Evolutionary conservation across 2,888 invertebrate genomes (phyloP).

Genomic region (Ennomos fuscantarius): DNA sequence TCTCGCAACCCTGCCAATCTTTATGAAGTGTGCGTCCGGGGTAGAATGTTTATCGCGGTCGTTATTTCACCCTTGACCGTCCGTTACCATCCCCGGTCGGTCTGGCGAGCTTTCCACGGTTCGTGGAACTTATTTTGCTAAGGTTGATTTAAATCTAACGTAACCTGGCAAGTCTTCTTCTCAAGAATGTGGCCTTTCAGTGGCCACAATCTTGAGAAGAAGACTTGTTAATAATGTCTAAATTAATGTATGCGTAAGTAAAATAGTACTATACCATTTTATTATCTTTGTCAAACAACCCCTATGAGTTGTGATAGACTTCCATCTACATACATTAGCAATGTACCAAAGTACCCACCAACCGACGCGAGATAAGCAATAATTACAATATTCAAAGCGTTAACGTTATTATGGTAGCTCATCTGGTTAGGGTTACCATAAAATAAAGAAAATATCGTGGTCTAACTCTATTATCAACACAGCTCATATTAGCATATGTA

Average conservation of each 20-base stretch:
- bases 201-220: no score
- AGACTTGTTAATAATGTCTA: no score
- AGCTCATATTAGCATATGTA: no score
- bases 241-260: no score
- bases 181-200: no score
- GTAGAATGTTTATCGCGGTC: slow-evolving; percentile 25
- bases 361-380: not conserved
- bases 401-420: not conserved
- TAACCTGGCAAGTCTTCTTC: no score
- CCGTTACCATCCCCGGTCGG: slow-evolving; percentile 16
- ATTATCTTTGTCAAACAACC: no score
- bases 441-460: not conserved
- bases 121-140: slow-evolving; percentile 15
- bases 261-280: no score
- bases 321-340: no score
- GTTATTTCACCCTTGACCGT: slow-evolving; percentile 29
- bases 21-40: slow-evolving; percentile 25
- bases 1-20: slow-evolving; percentile 13
- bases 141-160: slow-evolving; percentile 1
- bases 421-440: not conserved
- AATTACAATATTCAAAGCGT: not conserved
- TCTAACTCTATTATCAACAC: not conserved
- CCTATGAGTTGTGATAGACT: no score
- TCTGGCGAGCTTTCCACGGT: slow-evolving; percentile 5
- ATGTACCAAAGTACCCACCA: not conserved